Evolutionary conservation across 2,797 vertebrate genomes (phyloP).

Genomic region (Takifugu ocellatus): DNA sequence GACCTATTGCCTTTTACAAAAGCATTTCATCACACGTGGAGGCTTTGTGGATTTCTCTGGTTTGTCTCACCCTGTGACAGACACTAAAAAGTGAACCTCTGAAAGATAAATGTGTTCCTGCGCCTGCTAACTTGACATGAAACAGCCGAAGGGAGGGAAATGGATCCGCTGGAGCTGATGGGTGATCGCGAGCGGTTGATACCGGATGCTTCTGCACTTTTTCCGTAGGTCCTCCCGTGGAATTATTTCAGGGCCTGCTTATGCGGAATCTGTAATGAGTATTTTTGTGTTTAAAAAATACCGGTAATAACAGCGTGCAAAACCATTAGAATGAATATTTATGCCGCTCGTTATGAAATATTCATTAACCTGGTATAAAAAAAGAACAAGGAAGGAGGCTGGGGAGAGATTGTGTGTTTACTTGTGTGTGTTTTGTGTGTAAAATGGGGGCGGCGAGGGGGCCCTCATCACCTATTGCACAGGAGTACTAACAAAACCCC

Average conservation of each 20-base stretch:
- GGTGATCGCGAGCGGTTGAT: slow-evolving; percentile 19
- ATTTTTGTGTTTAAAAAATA: slow-evolving; percentile 83
- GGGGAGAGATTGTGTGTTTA: slow-evolving; percentile 55
- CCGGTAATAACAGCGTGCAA: slow-evolving; percentile 94
- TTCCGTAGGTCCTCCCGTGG: slow-evolving; percentile 34
- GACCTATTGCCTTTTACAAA: slow-evolving; percentile 65
- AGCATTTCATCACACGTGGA: slow-evolving; percentile 61
- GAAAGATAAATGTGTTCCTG: slow-evolving; percentile 17
- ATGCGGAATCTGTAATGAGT: slow-evolving; percentile 96
- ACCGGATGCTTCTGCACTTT: slow-evolving; percentile 42
- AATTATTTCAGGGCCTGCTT: slow-evolving; percentile 75
- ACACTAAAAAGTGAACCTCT: slow-evolving; percentile 49
- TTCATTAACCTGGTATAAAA: slow-evolving; percentile 87
- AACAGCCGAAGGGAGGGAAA: slow-evolving; percentile 6
- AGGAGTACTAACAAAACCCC: slow-evolving; percentile 84
- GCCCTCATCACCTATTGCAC: slow-evolving; percentile 62
- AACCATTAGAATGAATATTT: slow-evolving; percentile 99
- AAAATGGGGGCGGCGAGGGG: slow-evolving; percentile 58
- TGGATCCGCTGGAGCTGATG: no score
- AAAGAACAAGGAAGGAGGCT: slow-evolving; percentile 63
- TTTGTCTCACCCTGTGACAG: slow-evolving; percentile 46
- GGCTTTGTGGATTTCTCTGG: slow-evolving; percentile 27
- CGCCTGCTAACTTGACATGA: slow-evolving; percentile 19
- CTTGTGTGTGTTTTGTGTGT: slow-evolving; percentile 60
- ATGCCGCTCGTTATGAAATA: slow-evolving; percentile 95